Evolutionary conservation across 2,113 vertebrate species (phyloP).

Genomic region (Chaenogobius annularis): DNA sequence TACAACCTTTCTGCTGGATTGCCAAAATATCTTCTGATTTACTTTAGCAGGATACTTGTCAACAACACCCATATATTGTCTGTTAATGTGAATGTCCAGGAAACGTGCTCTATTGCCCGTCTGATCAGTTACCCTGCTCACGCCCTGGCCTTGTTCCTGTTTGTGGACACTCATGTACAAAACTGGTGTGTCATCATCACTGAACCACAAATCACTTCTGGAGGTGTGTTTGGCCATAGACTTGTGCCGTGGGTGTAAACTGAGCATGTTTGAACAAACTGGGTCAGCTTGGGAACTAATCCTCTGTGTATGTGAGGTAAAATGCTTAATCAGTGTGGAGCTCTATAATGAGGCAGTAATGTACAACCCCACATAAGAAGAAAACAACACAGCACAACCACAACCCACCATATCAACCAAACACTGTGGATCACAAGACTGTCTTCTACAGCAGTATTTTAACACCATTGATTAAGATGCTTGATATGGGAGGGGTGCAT

Average conservation of each 20-base stretch:
- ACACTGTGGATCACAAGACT: background rate
- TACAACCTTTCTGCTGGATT: no score
- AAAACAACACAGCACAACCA: background rate
- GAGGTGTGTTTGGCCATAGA: slow-evolving; percentile 22
- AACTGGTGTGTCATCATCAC: slow-evolving; percentile 27
- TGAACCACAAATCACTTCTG: slow-evolving; percentile 41
- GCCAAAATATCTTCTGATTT: no score
- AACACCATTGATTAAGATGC: no score
- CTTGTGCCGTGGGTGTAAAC: slow-evolving; percentile 16
- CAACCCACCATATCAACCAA: background rate
- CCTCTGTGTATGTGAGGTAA: slow-evolving; percentile 3
- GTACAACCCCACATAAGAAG: background rate
- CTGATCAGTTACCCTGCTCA: slow-evolving; percentile 40
- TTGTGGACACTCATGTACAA: slow-evolving; percentile 25
- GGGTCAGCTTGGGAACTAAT: slow-evolving; percentile 39
- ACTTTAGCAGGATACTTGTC: background rate
- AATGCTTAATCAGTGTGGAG: slow-evolving; percentile 32
- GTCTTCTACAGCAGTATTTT: no score
- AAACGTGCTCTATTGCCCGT: slow-evolving; percentile 50
- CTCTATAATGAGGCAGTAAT: background rate
- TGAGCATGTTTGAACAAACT: slow-evolving; percentile 26
- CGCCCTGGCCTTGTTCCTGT: slow-evolving; percentile 60
- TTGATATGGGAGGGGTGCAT: background rate
- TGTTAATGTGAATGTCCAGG: slow-evolving; percentile 18
- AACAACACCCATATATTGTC: background rate